phyloP scores from a whole-genome alignment of 2,113 vertebrate genomes.

The Cisticola juncidis region DNA sequence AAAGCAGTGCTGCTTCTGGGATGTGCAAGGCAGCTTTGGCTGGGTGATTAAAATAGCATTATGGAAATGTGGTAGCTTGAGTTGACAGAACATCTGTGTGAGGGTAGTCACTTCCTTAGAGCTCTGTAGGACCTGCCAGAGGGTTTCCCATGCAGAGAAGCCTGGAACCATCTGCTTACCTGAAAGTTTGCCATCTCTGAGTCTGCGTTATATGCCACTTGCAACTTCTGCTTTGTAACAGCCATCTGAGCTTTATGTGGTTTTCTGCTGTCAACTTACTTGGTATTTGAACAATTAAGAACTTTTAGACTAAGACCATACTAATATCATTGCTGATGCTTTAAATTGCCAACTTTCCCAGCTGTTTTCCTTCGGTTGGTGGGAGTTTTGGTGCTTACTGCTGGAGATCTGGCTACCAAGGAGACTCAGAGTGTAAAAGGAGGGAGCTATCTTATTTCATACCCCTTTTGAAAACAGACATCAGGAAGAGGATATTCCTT shows the following conservation, averaged over 20 bases:
- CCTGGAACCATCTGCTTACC: slow-evolving; percentile 24
- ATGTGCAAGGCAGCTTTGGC: background rate
- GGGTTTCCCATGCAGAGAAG: background rate
- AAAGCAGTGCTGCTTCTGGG: background rate
- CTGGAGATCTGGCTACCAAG: background rate
- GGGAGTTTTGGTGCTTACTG: background rate
- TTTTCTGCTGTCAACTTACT: background rate
- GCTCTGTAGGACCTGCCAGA: background rate
- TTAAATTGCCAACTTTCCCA: background rate
- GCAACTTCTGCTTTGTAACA: background rate
- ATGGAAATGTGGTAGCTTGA: background rate
- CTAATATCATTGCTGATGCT: background rate
- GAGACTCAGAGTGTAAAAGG: background rate
- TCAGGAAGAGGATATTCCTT: background rate
- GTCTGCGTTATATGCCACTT: background rate
- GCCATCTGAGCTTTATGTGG: background rate
- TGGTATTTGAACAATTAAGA: background rate
- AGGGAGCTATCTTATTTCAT: background rate
- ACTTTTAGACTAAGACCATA: background rate
- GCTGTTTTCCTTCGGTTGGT: background rate
- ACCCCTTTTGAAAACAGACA: background rate
- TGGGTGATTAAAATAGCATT: background rate
- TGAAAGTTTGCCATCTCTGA: slow-evolving; percentile 35
- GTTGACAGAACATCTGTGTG: slow-evolving; percentile 14
- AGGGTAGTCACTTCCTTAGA: background rate